phyloP scores from a whole-genome alignment of 2,113 vertebrate species.

The Hipposideros armiger region DNA sequence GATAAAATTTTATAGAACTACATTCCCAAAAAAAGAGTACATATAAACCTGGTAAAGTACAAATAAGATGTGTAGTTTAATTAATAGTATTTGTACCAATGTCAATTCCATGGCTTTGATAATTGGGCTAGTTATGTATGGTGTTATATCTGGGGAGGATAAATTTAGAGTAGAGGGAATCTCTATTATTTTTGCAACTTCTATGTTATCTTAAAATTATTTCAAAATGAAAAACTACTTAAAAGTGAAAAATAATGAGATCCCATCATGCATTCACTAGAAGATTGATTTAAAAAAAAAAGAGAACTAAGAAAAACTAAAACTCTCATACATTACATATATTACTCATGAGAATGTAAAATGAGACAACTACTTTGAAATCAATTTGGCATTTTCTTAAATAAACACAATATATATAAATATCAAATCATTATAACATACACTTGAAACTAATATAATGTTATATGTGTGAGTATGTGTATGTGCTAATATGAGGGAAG shows the following conservation, averaged over 20 bases:
- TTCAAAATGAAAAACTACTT: not conserved
- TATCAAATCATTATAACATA: too few relatives aligned
- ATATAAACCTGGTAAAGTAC: not conserved
- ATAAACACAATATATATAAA: not conserved
- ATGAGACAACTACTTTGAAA: not conserved
- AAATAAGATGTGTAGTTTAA: not conserved
- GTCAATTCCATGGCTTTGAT: not conserved
- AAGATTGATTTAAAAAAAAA: not conserved
- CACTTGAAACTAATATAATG: too few relatives aligned
- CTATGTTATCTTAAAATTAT: not conserved
- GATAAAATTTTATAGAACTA: not conserved
- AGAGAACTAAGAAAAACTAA: not conserved
- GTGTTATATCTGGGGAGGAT: not conserved
- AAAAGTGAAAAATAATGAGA: slow-evolving; percentile 11
- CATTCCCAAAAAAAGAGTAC: not conserved
- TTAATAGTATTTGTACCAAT: not conserved
- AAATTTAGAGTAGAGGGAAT: not conserved
- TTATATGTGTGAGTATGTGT: too few relatives aligned
- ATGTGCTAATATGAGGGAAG: too few relatives aligned
- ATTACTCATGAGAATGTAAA: not conserved
- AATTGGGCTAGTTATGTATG: not conserved
- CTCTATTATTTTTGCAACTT: not conserved
- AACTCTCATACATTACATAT: not conserved
- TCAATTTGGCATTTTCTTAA: not conserved
- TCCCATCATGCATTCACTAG: not conserved